Evolutionary conservation across 2,888 invertebrate species (phyloP).

Genomic region (Erebia aethiops): DNA sequence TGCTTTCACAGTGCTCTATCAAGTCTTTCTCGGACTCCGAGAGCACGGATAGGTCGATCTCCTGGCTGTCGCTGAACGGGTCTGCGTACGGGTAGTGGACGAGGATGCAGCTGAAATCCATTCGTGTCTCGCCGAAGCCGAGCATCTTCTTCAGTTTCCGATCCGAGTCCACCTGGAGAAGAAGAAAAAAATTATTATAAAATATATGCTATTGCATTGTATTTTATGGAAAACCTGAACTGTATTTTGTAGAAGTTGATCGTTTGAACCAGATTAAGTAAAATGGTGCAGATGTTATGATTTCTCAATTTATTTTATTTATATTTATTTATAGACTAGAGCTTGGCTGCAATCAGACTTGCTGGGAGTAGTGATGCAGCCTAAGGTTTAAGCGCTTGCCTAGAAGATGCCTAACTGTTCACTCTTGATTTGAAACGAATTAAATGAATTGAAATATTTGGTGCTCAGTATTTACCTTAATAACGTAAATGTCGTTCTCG

Average conservation of each 20-base stretch:
- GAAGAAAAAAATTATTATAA: constrained; percentile 15
- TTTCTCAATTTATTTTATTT: too few relatives aligned
- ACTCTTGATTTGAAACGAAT: too few relatives aligned
- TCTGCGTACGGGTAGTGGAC: constrained; percentile 80
- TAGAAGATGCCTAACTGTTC: too few relatives aligned
- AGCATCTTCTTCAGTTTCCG: constrained; percentile 76
- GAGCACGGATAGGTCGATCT: constrained; percentile 72
- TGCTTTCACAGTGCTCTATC: constrained; percentile 86
- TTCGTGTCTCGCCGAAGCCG: constrained; percentile 66
- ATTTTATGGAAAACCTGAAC: neutral
- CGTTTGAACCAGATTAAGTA: neutral
- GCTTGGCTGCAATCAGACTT: too few relatives aligned
- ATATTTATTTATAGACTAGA: too few relatives aligned
- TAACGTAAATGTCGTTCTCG: constrained; percentile 89
- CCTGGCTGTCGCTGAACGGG: constrained; percentile 72
- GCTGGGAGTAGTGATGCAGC: too few relatives aligned
- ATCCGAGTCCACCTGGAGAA: constrained; percentile 80
- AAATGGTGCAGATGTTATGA: neutral
- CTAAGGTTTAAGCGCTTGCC: too few relatives aligned
- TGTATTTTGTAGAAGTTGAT: neutral
- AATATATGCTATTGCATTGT: neutral
- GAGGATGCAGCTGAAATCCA: constrained; percentile 82
- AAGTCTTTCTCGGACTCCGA: constrained; percentile 85
- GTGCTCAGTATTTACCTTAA: constrained; percentile 79
- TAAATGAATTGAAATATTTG: too few relatives aligned